phyloP scores from a whole-genome alignment of 2,113 vertebrate species.

The Ibidorhyncha struthersii region DNA sequence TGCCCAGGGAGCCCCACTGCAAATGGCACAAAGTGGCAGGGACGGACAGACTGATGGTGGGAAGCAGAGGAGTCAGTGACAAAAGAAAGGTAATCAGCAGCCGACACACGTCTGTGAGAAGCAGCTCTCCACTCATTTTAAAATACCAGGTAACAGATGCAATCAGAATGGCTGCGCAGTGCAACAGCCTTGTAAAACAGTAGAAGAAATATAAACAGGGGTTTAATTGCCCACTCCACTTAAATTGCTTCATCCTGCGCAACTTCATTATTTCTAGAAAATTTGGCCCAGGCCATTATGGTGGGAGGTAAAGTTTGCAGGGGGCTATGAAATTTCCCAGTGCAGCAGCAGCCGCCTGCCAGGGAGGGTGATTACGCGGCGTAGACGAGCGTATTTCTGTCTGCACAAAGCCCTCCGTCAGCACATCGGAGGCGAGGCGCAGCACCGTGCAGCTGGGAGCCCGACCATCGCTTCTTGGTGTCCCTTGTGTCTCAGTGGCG shows the following conservation, averaged over 20 bases:
- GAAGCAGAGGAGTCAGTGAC: neutral
- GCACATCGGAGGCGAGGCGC: fast-evolving
- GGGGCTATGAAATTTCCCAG: neutral
- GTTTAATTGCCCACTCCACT: neutral
- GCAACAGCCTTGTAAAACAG: neutral
- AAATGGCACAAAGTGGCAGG: neutral
- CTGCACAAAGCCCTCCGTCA: neutral
- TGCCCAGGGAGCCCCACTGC: fast-evolving
- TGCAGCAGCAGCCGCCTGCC: neutral
- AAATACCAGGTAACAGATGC: neutral
- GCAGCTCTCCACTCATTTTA: neutral
- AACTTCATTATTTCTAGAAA: neutral
- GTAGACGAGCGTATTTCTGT: neutral
- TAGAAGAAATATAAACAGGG: neutral
- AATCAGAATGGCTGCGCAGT: neutral
- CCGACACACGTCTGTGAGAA: neutral
- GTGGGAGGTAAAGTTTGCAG: neutral
- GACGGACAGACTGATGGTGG: fast-evolving
- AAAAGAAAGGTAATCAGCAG: neutral
- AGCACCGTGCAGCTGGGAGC: fast-evolving
- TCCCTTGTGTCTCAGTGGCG: neutral
- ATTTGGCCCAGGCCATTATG: neutral
- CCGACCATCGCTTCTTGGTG: fast-evolving
- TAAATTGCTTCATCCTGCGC: neutral
- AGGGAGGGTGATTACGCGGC: fast-evolving